Evolutionary conservation across 64 coral and sea anemone genomes (phyloP), one percentile per base, ranked within the genome.

Genomic region (Hydrozoanthus tunicans): DNA sequence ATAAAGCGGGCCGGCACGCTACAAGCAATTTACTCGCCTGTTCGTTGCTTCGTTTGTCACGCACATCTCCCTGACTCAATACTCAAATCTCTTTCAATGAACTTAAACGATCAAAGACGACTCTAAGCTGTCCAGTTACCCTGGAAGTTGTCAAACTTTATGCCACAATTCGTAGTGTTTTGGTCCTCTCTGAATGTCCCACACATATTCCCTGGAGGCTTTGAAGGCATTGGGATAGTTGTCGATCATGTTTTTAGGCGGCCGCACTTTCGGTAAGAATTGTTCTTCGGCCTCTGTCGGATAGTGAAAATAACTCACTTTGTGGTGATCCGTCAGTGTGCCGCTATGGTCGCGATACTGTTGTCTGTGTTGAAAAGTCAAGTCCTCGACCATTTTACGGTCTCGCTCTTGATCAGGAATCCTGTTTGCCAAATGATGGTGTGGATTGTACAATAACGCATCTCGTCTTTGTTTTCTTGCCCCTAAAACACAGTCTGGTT

Each of bases 101-200:
- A 17, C 13, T 11, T 57, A 9, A 23, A 75, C 32, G 32, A 13
- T 6, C 70, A 85, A 82, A 57, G 32, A 43, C 2, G 32, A 51
- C 17, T 85, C 43, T 13, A 5, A 56, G 52, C 57, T 54, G 24
- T 12, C 54, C 5, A 57, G 17, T 6, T 73, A 58, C 32, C 15
- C 12, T 10, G 9, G 51, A 6, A 66, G 54, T 9, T 77, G 11
- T 89, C 77, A 96, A 15, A 96, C 95, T 70, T 89, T 96, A 53
- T 94, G 90, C 95, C 95, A 99, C 10, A 99, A 59, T 57, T 94
- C 79, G 63, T 92, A 99, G 73, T 94, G 91, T 92, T 99, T 99
- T 2, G 97, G 97, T 8, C 97, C 94, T 66, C 97, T 81, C 17
- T 91, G 79, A 71, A 89, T 81, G 23, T 99, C 97, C 60, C 93